Percentiles rank a stretch among this genome's conserved stretches.
Conservation (phyloP, 37 sponge, comb jelly and placozoan species). For the Theonella swinhoei region DNA sequence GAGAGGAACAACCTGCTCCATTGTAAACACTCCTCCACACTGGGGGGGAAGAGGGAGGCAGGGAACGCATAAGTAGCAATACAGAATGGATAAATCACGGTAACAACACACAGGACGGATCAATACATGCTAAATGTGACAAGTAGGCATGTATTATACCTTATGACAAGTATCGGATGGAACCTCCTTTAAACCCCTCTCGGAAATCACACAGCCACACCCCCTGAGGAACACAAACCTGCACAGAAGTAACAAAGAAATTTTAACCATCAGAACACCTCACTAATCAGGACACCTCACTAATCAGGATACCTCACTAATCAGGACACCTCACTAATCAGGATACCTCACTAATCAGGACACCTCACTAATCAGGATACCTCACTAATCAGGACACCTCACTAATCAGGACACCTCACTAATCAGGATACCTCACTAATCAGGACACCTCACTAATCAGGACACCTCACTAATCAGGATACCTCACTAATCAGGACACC, state of each 20-base stretch:
- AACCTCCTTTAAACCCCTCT: constrained; percentile 82
- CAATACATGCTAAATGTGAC: background rate
- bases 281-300: too few species aligned
- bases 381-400: too few species aligned
- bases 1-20: constrained; percentile 61
- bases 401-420: too few species aligned
- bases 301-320: too few species aligned
- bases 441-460: too few species aligned
- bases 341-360: too few species aligned
- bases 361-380: too few species aligned
- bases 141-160: constrained; percentile 8
- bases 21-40: constrained; percentile 66
- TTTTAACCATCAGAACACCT: background rate
- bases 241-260: background rate
- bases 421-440: too few species aligned
- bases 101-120: background rate
- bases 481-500: too few species aligned
- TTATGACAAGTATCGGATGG: constrained; percentile 82
- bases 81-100: background rate
- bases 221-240: background rate
- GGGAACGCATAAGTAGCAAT: background rate
- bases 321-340: too few species aligned
- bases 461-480: too few species aligned
- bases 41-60: background rate
- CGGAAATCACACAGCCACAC: constrained; percentile 93